Conservation (phyloP, 2,113 vertebrate genomes). For the Lota lota region DNA sequence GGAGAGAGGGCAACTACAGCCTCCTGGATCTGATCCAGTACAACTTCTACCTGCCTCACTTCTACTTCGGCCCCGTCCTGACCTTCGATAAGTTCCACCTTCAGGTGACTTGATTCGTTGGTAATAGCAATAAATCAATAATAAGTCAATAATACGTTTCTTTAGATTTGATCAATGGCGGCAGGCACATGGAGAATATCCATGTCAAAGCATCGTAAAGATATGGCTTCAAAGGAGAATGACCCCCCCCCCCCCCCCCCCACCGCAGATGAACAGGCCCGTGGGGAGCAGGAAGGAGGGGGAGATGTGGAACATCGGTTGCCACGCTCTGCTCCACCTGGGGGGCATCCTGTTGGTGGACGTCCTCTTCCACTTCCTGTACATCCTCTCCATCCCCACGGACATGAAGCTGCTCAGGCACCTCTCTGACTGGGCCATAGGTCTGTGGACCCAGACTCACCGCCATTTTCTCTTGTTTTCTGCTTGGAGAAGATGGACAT, state of each 20-base stretch:
- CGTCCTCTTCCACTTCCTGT: conserved; percentile 92
- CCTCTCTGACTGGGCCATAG: conserved; percentile 88
- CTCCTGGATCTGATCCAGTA: conserved; percentile 92
- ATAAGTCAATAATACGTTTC: no score
- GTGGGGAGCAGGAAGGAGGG: conserved; percentile 78
- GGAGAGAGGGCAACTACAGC: conserved; percentile 82
- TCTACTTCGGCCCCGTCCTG: conserved; percentile 97
- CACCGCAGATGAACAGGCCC: conserved; percentile 76
- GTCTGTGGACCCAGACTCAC: conserved; percentile 62
- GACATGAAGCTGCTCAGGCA: conserved; percentile 85
- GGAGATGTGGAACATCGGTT: conserved; percentile 83
- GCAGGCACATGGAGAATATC: no score
- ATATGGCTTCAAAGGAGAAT: no score
- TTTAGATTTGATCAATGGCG: no score
- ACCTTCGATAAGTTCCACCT: conserved; percentile 87
- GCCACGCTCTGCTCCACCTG: conserved; percentile 74
- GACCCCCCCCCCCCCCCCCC: no score
- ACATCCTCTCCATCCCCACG: conserved; percentile 88
- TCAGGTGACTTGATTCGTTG: conserved; percentile 75
- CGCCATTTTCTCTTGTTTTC: background rate
- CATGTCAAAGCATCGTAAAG: background rate
- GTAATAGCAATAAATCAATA: background rate
- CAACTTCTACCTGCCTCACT: conserved; percentile 98
- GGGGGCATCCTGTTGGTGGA: conserved; percentile 77
- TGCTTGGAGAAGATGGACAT: background rate